phyloP scores from a whole-genome alignment of 2,888 invertebrate genomes.

The Lapara coniferarum region DNA sequence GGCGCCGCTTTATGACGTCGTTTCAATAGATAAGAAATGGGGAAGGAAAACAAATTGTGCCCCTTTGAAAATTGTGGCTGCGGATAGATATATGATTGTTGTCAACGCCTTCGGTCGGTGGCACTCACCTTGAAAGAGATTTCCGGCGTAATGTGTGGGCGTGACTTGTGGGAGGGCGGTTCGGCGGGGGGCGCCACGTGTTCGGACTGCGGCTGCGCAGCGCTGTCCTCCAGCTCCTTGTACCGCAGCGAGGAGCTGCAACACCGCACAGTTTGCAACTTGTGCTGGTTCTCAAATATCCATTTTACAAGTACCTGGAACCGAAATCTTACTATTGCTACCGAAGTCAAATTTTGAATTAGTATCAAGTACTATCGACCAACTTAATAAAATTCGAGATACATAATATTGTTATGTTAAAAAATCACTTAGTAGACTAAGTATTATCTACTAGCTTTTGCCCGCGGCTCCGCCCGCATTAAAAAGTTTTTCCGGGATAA shows the following conservation, averaged over 20 bases:
- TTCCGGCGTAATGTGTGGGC: constrained; percentile 66
- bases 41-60: constrained; percentile 35
- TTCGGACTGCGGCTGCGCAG: constrained; percentile 50
- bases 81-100: constrained; percentile 5
- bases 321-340: neutral
- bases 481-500: no score
- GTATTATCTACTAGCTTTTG: no score
- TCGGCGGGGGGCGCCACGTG: constrained; percentile 48
- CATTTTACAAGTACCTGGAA: constrained; percentile 78
- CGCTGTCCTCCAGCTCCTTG: constrained; percentile 76
- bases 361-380: no score
- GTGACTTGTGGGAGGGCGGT: constrained; percentile 53
- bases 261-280: constrained; percentile 84
- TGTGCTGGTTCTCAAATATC: constrained; percentile 89
- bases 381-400: no score
- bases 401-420: no score
- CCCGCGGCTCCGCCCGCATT: no score
- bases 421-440: no score
- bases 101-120: constrained; percentile 15
- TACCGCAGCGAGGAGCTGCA: constrained; percentile 83
- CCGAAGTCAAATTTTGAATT: no score
- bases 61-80: constrained; percentile 8
- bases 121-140: constrained; percentile 83
- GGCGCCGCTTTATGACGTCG: constrained; percentile 23
- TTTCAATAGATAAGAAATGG: constrained; percentile 19